These are phyloP conservation scores for Hydrotaea cyrtoneurina DNA, from an alignment of 2,888 invertebrate genomes.

Conservation along the genomic window DNA sequence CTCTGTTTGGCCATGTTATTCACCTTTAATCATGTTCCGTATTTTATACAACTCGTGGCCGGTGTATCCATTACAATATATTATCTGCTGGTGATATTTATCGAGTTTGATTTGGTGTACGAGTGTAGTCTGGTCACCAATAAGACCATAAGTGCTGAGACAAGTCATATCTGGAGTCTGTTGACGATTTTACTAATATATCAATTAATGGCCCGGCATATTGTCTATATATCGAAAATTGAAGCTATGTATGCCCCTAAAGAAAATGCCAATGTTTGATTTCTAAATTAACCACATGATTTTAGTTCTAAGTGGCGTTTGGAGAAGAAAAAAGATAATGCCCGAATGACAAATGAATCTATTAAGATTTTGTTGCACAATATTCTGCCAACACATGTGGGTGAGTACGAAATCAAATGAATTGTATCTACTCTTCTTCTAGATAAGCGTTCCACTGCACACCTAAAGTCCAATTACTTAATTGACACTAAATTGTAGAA, in stretches of 20 bases:
- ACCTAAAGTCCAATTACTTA: too few species aligned
- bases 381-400: slow-evolving; percentile 95
- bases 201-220: slow-evolving; percentile 93
- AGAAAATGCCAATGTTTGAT: neutral
- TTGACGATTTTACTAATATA: slow-evolving; percentile 89
- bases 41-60: slow-evolving; percentile 89
- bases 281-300: slow-evolving; percentile 10
- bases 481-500: too few species aligned
- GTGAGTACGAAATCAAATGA: slow-evolving; percentile 81
- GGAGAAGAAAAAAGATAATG: slow-evolving; percentile 92
- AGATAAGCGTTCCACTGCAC: too few species aligned
- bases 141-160: slow-evolving; percentile 85
- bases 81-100: slow-evolving; percentile 87
- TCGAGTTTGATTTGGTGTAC: slow-evolving; percentile 82
- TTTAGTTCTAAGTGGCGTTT: slow-evolving; percentile 85
- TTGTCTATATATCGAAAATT: slow-evolving; percentile 93
- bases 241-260: slow-evolving; percentile 86
- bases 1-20: slow-evolving; percentile 86
- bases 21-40: slow-evolving; percentile 91
- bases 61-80: slow-evolving; percentile 85
- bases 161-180: slow-evolving; percentile 88
- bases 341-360: slow-evolving; percentile 90
- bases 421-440: too few species aligned
- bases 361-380: slow-evolving; percentile 95
- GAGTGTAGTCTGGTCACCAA: slow-evolving; percentile 86